Evolutionary conservation across 2,113 vertebrate species (phyloP).

Genomic region (Bubo blakistoni): DNA sequence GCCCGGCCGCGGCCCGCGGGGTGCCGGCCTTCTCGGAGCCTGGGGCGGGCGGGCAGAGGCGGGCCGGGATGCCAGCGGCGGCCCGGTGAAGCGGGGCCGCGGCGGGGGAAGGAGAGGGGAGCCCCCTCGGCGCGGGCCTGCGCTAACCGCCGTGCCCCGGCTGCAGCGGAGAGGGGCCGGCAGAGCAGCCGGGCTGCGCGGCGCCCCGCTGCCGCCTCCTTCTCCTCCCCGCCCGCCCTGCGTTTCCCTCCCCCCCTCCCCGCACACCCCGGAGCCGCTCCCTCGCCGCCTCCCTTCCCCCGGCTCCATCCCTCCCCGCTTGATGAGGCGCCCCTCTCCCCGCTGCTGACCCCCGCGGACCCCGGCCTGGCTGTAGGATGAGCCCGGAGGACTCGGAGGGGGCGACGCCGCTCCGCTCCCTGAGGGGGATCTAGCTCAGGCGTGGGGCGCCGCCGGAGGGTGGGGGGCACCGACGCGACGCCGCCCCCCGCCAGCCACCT

Average conservation of each 20-base stretch:
- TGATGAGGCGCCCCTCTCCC: neutral
- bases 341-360: neutral
- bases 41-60: neutral
- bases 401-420: conserved; percentile 19
- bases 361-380: conserved; percentile 58
- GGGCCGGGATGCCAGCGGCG: neutral
- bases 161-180: neutral
- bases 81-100: conserved; percentile 27
- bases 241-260: neutral
- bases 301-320: neutral
- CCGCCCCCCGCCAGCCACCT: conserved; percentile 29
- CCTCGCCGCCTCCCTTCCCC: neutral
- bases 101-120: neutral
- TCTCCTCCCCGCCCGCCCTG: neutral
- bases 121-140: conserved; percentile 1
- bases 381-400: conserved; percentile 38
- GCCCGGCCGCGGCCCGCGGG: neutral
- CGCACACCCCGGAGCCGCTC: neutral
- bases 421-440: conserved; percentile 54
- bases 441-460: neutral
- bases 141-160: neutral
- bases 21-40: neutral
- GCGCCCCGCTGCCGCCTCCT: neutral
- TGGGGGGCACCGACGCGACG: conserved; percentile 36
- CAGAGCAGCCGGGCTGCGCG: neutral